Base-by-base conservation (phyloP, 2,888 invertebrate species). In the Tinea pellionella region DNA sequence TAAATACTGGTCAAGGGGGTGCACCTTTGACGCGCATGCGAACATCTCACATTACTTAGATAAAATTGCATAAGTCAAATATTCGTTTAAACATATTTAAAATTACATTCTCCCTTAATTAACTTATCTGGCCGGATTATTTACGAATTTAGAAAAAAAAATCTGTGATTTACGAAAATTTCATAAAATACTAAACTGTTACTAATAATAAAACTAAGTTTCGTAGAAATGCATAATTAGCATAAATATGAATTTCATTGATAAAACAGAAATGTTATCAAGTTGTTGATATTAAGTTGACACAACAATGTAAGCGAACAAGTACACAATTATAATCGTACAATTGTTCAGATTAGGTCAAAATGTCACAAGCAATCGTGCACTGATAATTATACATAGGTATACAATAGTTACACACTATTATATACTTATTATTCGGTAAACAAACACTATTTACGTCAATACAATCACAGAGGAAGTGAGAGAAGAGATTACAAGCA, bases 331-430 rank as follows among this genome's bases (percentile, higher is more conserved):
- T 2, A 47, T 15, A 41, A n/a, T 47, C 13, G 47, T 15, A 47
- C 47, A 47, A 47, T 47, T 47, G 47, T 47, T 47, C 47, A 15
- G 47, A n/a, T 47, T 47, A 15, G 47, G 47, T 47, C 15, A 47
- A 47, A 47, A 47, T 47, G 47, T 47, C 47, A 47, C n/a, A 37
- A 37, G 13, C 13, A 47, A 47, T 47, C n/a, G 47, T 47, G 47
- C 47, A n/a, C 15, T 16, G 8, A 47, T n/a, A 47, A n/a, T 15
- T 2, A 47, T 16, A 47, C 9, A 16, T 16, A 16, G 13, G n/a
- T n/a, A n/a, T n/a, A n/a, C n/a, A n/a, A n/a, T n/a, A n/a, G n/a
- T n/a, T n/a, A n/a, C n/a, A n/a, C n/a, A n/a, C n/a, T 15, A 47
- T 15, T 2, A 16, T 16, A 15, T 4, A 47, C 47, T 47, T 9